A percentile compares a stretch with the other conserved stretches of the same genome.
Conservation (phyloP, 64 coral and sea anemone species). For the Porites lutea region DNA sequence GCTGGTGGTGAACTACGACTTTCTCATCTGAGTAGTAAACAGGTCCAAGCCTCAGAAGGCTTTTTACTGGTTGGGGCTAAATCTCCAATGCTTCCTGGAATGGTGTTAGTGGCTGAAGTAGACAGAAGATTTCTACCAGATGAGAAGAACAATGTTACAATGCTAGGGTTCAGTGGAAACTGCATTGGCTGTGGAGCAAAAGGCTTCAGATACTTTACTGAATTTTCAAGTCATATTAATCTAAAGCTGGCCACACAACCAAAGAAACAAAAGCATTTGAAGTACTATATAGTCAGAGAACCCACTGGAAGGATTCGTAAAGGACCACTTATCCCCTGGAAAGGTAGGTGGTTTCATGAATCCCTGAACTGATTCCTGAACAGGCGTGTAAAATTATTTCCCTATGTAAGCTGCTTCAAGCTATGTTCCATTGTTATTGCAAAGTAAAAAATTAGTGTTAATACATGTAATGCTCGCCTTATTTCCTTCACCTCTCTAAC, state of each 20-base stretch:
- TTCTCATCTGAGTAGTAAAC: slow-evolving; percentile 55
- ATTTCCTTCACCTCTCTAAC: too few species aligned
- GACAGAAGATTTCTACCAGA: slow-evolving; percentile 96
- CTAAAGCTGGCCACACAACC: slow-evolving; percentile 93
- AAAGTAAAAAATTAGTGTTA: too few species aligned
- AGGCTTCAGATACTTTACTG: slow-evolving; percentile 95
- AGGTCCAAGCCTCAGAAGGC: slow-evolving; percentile 70
- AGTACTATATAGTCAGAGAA: slow-evolving; percentile 92
- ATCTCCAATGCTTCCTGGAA: slow-evolving; percentile 90
- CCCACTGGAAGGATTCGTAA: slow-evolving; percentile 76
- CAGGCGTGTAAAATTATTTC: too few species aligned
- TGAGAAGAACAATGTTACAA: slow-evolving; percentile 83
- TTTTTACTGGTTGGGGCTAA: slow-evolving; percentile 94
- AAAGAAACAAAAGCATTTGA: slow-evolving; percentile 98
- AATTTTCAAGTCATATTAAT: slow-evolving; percentile 98
- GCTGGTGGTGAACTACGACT: slow-evolving; percentile 82
- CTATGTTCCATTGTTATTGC: too few species aligned
- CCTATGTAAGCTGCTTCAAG: too few species aligned
- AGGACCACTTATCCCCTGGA: slow-evolving; percentile 93
- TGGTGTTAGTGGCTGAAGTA: slow-evolving; percentile 91
- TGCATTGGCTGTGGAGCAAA: slow-evolving; percentile 97
- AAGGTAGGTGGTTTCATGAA: slow-evolving; percentile 56
- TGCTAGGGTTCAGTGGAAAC: slow-evolving; percentile 94
- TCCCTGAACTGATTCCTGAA: too few species aligned
- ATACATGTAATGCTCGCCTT: too few species aligned